Conservation (phyloP, 2,113 vertebrate genomes). For the Dolichallabes microphthalmus region DNA sequence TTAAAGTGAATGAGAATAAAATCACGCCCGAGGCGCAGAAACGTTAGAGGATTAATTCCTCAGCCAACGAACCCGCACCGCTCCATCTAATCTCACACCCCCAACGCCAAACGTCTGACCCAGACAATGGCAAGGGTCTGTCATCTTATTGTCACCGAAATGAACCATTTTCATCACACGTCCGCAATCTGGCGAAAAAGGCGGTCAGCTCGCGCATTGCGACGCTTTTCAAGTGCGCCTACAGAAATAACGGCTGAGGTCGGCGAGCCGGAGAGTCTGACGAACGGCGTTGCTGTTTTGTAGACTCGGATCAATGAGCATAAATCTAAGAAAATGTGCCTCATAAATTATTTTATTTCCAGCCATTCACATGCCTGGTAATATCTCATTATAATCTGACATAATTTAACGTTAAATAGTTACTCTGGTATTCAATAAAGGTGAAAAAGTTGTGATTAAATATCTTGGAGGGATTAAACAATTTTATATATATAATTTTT, state of each 20-base stretch:
- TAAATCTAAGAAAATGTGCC: conserved; percentile 8
- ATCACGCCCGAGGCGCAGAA: neutral
- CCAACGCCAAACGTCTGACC: conserved; percentile 52
- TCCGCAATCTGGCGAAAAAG: conserved; percentile 52
- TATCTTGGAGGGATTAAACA: neutral
- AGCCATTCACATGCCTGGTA: neutral
- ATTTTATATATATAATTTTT: no score
- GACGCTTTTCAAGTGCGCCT: conserved; percentile 34
- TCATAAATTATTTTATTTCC: neutral
- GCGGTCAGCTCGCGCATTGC: conserved; percentile 41
- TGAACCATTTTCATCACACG: conserved; percentile 60
- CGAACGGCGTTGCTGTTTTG: neutral
- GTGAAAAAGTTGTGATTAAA: neutral
- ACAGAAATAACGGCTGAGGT: conserved; percentile 36
- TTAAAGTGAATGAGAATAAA: neutral
- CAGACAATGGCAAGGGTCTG: conserved; percentile 57
- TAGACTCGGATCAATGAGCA: conserved; percentile 1
- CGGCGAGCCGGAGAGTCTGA: neutral
- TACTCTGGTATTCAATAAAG: neutral
- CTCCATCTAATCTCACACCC: conserved; percentile 25
- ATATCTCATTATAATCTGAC: neutral
- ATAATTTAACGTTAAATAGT: neutral
- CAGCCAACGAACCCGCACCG: conserved; percentile 22
- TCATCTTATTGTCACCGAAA: conserved; percentile 55
- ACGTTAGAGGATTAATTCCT: conserved; percentile 45